These are phyloP conservation scores for Eupithecia exiguata DNA, from an alignment of 2,888 invertebrate genomes.

Conservation along the genomic window DNA sequence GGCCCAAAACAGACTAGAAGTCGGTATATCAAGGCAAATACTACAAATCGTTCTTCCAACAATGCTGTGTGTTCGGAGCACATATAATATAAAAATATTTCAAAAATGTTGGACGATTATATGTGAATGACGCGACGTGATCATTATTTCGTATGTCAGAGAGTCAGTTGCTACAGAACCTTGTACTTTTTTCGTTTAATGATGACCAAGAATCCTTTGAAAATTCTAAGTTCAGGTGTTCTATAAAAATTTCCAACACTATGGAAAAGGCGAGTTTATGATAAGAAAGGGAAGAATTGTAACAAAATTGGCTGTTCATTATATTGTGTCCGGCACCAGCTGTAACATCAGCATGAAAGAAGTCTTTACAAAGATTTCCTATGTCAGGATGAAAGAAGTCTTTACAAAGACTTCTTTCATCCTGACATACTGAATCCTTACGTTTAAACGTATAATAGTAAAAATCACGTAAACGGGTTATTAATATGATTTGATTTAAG, in stretches of 20 bases:
- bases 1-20: too few relatives aligned
- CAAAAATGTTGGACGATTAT: too few relatives aligned
- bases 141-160: too few relatives aligned
- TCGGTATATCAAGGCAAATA: too few relatives aligned
- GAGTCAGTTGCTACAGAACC: too few relatives aligned
- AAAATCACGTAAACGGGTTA: too few relatives aligned
- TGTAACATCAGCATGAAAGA: background rate
- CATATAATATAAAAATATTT: too few relatives aligned
- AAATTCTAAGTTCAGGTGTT: background rate
- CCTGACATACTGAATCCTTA: too few relatives aligned
- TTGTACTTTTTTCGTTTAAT: background rate
- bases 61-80: too few relatives aligned
- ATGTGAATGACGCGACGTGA: too few relatives aligned
- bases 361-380: background rate
- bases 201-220: background rate
- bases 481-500: too few relatives aligned
- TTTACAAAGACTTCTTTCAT: background rate
- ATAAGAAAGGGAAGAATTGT: background rate
- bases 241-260: background rate
- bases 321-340: background rate
- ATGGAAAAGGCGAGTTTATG: background rate
- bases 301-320: background rate
- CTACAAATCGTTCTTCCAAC: too few relatives aligned
- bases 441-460: background rate
- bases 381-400: background rate